Base-by-base conservation (phyloP, 2,888 invertebrate genomes). In the Sylvicola cinctus region DNA sequence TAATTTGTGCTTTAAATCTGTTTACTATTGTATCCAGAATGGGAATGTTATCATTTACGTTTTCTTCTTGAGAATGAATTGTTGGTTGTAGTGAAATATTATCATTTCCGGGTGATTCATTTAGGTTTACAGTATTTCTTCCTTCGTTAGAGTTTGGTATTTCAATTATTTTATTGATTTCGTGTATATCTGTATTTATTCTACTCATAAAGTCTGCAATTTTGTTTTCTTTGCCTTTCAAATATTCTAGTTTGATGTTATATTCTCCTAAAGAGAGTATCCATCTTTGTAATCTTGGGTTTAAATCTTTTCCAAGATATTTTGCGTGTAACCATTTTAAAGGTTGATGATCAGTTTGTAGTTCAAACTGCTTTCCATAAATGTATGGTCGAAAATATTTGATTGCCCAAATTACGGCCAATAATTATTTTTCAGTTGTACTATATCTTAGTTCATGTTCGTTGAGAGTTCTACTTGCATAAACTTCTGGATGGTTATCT, bases 221-320 rank as follows among this genome's bases (percentile, higher is more conserved):
- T 31, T 31, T 31, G 15, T 31, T 31, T 10, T 13, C 3, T 31
- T 31, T 31, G 5, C 31, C 31, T 31, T n/a, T n/a, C 11, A 13
- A 13, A 31, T 31, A 31, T 6, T 13, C 31, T 12, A 31, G 11
- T 31, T n/a, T 31, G 4, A 31, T 5, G 16, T 31, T 15, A 31
- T 31, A 31, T 31, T 31, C 31, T 4, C 15, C 31, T 29, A 29
- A 29, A 13, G 8, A 13, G n/a, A 25, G 7, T 25, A 7, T 7
- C 25, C 25, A 25, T 25, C 8, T 11, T 25, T 7, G 11, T 25
- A n/a, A n/a, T n/a, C n/a, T n/a, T n/a, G n/a, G n/a, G n/a, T n/a
- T n/a, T n/a, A n/a, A n/a, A n/a, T n/a, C n/a, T n/a, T n/a, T n/a
- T n/a, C n/a, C n/a, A n/a, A 11, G 25, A 25, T 25, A 7, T 25